These are phyloP conservation scores for Chloroclysta siterata DNA, from an alignment of 2,888 invertebrate species.

Conservation along the genomic window DNA sequence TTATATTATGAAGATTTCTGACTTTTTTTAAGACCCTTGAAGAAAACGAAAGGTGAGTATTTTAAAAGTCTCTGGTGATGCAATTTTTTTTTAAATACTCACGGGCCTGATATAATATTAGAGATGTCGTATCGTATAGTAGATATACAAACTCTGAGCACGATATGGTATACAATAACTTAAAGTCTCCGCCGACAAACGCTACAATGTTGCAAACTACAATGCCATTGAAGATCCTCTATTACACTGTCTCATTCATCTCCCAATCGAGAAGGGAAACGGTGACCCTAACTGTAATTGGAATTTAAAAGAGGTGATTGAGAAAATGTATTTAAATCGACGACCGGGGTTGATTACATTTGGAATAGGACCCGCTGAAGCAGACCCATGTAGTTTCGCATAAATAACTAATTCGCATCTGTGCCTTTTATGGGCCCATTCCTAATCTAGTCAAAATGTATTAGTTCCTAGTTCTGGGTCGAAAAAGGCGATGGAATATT, in stretches of 20 bases:
- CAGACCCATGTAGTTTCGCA: constrained; percentile 3
- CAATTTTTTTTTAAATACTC: no score
- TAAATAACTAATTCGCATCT: constrained; percentile 13
- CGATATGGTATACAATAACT: constrained; percentile 11
- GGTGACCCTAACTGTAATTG: constrained; percentile 9
- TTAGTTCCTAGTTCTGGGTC: background rate
- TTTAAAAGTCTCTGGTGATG: no score
- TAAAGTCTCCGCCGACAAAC: constrained; percentile 10
- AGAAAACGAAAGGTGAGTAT: no score
- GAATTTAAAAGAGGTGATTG: constrained; percentile 26
- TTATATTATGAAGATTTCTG: no score
- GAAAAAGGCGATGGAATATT: background rate
- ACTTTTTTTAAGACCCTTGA: no score
- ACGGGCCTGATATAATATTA: no score
- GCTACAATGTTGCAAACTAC: constrained; percentile 9
- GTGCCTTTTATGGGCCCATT: background rate
- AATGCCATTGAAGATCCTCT: constrained; percentile 7
- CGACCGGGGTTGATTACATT: constrained; percentile 17
- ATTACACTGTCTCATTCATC: constrained; percentile 19
- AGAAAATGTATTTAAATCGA: constrained; percentile 27
- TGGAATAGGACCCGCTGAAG: constrained; percentile 6
- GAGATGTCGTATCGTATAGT: background rate
- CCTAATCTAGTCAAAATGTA: background rate
- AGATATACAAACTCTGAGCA: background rate
- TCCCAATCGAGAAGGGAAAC: constrained; percentile 4